phyloP scores from a whole-genome alignment of 2,113 vertebrate species.

The Hiodon tergisus region DNA sequence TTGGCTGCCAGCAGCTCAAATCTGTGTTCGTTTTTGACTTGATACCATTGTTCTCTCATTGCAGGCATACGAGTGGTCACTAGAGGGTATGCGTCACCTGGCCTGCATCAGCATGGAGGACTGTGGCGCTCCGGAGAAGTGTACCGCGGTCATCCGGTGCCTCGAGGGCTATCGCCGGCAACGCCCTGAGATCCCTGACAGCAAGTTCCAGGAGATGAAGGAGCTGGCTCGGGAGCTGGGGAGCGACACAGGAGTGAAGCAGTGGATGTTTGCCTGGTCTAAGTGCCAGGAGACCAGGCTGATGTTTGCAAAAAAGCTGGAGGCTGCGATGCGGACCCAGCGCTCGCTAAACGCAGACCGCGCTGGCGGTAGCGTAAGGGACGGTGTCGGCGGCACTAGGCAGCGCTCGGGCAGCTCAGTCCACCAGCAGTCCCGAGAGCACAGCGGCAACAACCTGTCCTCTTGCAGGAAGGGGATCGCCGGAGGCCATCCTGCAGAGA shows the following conservation, averaged over 20 bases:
- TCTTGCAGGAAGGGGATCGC: slow-evolving; percentile 17
- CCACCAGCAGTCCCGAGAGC: neutral
- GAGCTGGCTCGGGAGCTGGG: slow-evolving; percentile 69
- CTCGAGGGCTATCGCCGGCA: slow-evolving; percentile 65
- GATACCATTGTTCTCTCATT: slow-evolving; percentile 23
- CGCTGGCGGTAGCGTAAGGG: slow-evolving; percentile 10
- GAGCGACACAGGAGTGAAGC: slow-evolving; percentile 66
- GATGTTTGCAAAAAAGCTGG: slow-evolving; percentile 73
- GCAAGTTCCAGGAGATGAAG: slow-evolving; percentile 76
- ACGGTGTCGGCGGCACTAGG: slow-evolving; percentile 2
- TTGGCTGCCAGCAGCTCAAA: neutral
- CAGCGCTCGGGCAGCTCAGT: slow-evolving; percentile 38
- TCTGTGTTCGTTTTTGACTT: neutral
- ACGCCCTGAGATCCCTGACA: slow-evolving; percentile 62
- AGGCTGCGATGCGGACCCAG: slow-evolving; percentile 58
- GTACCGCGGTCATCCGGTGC: slow-evolving; percentile 49
- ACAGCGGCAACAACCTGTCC: slow-evolving; percentile 16
- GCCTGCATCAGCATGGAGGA: slow-evolving; percentile 69
- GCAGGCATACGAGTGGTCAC: slow-evolving; percentile 71
- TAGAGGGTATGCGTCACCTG: slow-evolving; percentile 72
- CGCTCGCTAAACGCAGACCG: slow-evolving; percentile 1
- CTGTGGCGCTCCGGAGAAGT: slow-evolving; percentile 53
- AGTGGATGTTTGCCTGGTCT: slow-evolving; percentile 75
- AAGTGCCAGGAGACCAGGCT: slow-evolving; percentile 76
- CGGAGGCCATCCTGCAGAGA: neutral